Evolutionary conservation across 2,888 invertebrate genomes (phyloP).

Genomic region (Choreutis nemorana): DNA sequence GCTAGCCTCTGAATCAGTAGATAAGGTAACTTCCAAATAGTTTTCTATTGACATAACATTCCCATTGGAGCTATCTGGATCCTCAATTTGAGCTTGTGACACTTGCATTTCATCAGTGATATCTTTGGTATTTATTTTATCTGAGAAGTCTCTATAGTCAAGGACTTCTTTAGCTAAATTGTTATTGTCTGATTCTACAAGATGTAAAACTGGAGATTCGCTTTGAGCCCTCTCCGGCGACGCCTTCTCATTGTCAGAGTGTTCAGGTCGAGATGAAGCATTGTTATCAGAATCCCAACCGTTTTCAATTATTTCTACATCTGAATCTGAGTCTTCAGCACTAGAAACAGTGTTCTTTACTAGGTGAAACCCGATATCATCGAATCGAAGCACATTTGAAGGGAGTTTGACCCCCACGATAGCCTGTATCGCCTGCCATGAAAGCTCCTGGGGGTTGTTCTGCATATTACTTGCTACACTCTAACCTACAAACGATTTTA

Average conservation of each 20-base stretch:
- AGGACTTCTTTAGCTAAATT: constrained; percentile 45
- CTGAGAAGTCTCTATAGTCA: constrained; percentile 46
- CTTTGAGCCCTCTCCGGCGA: constrained; percentile 53
- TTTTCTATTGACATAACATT: constrained; percentile 63
- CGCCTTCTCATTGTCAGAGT: constrained; percentile 55
- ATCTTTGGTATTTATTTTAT: constrained; percentile 53
- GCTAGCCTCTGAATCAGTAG: constrained; percentile 61
- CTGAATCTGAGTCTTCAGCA: constrained; percentile 59
- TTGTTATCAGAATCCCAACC: constrained; percentile 61
- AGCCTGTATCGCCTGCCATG: constrained; percentile 67
- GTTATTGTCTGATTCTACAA: constrained; percentile 57
- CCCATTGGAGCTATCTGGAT: constrained; percentile 55
- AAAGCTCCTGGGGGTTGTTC: constrained; percentile 68
- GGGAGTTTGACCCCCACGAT: constrained; percentile 65
- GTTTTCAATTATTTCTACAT: constrained; percentile 62
- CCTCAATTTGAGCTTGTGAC: constrained; percentile 40
- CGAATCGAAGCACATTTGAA: constrained; percentile 59
- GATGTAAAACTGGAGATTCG: constrained; percentile 53
- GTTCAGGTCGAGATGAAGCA: constrained; percentile 50
- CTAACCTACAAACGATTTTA: constrained; percentile 65
- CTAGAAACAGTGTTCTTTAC: constrained; percentile 53
- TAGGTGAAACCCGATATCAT: constrained; percentile 61
- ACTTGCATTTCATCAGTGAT: constrained; percentile 37
- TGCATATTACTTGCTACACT: constrained; percentile 66
- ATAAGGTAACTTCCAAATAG: constrained; percentile 59